These are phyloP conservation scores for Lichenostomus cassidix DNA, from an alignment of 2,113 vertebrate species.

Conservation along the genomic window DNA sequence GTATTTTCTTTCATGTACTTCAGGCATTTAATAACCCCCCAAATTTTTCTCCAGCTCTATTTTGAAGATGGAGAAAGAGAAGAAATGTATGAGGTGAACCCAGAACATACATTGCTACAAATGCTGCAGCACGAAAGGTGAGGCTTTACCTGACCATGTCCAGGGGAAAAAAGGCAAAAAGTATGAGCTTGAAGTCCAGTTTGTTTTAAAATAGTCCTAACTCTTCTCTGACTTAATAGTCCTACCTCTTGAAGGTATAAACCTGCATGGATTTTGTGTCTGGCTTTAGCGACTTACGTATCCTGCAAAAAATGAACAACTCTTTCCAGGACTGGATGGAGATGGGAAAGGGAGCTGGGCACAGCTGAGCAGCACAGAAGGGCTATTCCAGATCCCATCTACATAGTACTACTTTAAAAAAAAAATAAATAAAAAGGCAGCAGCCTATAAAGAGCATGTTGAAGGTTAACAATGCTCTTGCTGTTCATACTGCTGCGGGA, in stretches of 20 bases:
- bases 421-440: neutral
- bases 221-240: neutral
- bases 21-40: neutral
- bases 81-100: conserved; percentile 77
- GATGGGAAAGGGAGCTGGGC: neutral
- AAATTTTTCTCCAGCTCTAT: conserved; percentile 78
- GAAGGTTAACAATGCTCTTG: conserved; percentile 25
- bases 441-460: neutral
- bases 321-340: neutral
- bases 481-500: neutral
- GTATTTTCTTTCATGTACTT: neutral
- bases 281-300: fast-evolving
- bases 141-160: neutral
- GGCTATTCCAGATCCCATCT: neutral
- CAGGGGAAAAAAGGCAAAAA: neutral
- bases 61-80: conserved; percentile 85
- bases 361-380: neutral
- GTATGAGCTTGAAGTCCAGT: neutral
- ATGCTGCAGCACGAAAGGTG: conserved; percentile 86
- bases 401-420: neutral
- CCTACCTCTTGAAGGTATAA: neutral
- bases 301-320: fast-evolving
- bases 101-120: conserved; percentile 76
- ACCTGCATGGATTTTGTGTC: neutral
- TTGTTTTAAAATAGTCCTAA: neutral